These are phyloP conservation scores for Nipponia nippon DNA, from an alignment of 2,113 vertebrate species.

Conservation along the genomic window DNA sequence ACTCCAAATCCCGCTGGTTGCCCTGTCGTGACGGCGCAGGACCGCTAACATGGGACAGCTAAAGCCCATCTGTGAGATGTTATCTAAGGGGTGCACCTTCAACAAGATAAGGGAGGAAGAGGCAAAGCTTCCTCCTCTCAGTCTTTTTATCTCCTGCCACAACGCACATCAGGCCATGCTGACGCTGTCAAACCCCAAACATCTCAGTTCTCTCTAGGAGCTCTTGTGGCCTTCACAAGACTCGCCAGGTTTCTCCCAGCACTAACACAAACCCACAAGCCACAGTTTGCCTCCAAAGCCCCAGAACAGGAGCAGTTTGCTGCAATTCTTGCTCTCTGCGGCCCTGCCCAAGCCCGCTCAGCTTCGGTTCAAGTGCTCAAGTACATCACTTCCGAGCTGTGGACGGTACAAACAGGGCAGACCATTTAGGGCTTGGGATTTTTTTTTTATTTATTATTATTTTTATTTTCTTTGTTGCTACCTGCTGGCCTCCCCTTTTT, in stretches of 20 bases:
- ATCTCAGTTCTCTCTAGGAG: neutral
- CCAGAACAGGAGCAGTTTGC: neutral
- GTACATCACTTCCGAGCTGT: neutral
- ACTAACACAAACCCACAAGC: neutral
- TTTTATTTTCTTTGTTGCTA: neutral
- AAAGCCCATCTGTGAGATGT: neutral
- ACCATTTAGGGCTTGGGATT: neutral
- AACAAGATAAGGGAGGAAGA: neutral
- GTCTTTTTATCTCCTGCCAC: neutral
- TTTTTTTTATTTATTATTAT: neutral
- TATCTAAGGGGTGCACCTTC: fast-evolving
- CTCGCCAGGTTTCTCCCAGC: neutral
- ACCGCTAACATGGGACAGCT: fast-evolving
- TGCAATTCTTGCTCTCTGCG: neutral
- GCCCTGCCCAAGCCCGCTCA: neutral
- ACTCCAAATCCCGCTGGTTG: neutral
- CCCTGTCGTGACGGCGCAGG: fast-evolving
- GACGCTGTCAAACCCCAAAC: neutral
- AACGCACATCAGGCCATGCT: fast-evolving
- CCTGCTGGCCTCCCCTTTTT: neutral
- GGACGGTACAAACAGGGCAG: neutral
- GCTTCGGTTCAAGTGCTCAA: neutral
- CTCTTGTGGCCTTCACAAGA: neutral
- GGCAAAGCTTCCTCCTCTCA: neutral
- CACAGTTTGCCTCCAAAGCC: neutral